A percentile compares a stretch with the other conserved stretches of the same genome.
Conservation (phyloP, 2,888 invertebrate genomes). For the Campoletis raptor region DNA sequence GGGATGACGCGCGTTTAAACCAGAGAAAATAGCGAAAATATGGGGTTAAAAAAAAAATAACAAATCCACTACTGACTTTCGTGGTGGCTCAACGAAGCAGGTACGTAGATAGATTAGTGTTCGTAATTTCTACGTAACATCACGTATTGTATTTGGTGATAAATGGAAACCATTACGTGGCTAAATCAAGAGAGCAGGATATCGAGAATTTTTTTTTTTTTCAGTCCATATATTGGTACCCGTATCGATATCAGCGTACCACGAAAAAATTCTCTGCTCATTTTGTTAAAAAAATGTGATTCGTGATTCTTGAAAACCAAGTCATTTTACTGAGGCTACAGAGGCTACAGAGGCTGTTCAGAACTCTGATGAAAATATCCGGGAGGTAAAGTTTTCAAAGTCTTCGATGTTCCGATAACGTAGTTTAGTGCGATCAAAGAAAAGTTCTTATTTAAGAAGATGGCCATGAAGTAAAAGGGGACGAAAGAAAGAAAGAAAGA, state of each 20-base stretch:
- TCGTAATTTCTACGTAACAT: neutral
- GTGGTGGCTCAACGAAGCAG: constrained; percentile 31
- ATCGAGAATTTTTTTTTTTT: neutral
- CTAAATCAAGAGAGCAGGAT: neutral
- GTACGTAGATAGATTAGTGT: constrained; percentile 39
- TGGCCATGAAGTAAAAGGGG: neutral
- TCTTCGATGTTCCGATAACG: constrained; percentile 53
- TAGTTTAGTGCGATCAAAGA: constrained; percentile 70
- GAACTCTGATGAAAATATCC: neutral
- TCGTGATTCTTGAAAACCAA: neutral
- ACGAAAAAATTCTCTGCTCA: neutral
- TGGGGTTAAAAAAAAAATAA: constrained; percentile 9
- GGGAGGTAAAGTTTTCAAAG: constrained; percentile 31
- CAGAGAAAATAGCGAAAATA: constrained; percentile 19
- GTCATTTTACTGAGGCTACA: neutral
- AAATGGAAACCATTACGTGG: neutral
- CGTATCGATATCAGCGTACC: neutral
- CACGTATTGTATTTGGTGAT: constrained; percentile 22
- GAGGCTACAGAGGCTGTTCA: neutral
- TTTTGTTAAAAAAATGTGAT: neutral
- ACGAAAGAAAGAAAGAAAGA: constrained; percentile 13
- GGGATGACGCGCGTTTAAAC: constrained; percentile 37
- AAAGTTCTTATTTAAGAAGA: constrained; percentile 65
- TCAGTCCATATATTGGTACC: neutral
- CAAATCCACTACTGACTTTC: neutral